phyloP scores from a whole-genome alignment of 2,797 vertebrate species.

The Galago senegalensis region DNA sequence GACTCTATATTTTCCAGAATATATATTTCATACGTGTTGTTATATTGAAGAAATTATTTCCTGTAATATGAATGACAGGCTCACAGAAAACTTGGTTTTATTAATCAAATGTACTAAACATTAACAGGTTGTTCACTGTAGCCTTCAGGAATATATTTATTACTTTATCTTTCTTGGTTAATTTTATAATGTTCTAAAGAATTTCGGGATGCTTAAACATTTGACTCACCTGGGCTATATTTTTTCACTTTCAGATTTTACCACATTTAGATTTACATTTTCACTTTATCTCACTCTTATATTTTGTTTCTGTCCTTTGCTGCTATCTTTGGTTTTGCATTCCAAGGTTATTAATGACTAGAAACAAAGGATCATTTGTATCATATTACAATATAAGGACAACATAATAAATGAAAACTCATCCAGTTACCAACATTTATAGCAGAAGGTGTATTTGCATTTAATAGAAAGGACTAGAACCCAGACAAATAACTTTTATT shows the following conservation, averaged over 20 bases:
- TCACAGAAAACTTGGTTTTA: not conserved
- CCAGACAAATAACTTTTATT: slow-evolving; percentile 44
- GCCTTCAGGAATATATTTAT: not conserved
- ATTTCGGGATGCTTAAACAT: slow-evolving; percentile 36
- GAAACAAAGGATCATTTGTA: not conserved
- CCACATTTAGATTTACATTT: not conserved
- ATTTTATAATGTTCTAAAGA: slow-evolving; percentile 9
- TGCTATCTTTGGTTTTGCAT: not conserved
- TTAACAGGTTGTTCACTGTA: not conserved
- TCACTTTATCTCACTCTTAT: not conserved
- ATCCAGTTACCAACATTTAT: slow-evolving; percentile 26
- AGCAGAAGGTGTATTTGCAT: slow-evolving; percentile 14
- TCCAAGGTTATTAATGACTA: slow-evolving; percentile 14
- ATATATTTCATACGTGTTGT: not conserved
- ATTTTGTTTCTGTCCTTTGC: not conserved
- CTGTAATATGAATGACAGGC: not conserved
- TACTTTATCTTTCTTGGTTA: not conserved
- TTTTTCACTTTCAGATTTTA: not conserved
- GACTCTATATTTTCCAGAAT: not conserved
- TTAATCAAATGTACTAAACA: slow-evolving; percentile 37
- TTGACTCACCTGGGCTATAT: not conserved
- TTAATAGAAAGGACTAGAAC: slow-evolving; percentile 32
- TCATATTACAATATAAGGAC: not conserved
- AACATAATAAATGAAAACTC: not conserved
- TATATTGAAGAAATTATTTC: not conserved